Evolutionary conservation across 2,888 invertebrate genomes (phyloP).

Genomic region (Eupithecia abbreviata): DNA sequence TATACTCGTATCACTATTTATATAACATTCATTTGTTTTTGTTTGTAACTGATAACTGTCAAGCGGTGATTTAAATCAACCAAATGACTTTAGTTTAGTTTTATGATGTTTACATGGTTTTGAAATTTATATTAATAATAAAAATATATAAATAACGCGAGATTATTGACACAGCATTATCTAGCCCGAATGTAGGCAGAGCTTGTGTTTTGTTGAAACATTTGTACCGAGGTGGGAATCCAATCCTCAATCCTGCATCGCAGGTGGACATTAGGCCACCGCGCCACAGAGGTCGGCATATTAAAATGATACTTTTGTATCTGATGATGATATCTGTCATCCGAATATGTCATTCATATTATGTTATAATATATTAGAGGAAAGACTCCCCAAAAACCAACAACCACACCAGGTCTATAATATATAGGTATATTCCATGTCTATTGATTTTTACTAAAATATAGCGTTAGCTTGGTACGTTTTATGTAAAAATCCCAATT

Average conservation of each 20-base stretch:
- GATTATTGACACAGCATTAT: too few species aligned
- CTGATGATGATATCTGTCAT: not conserved
- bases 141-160: too few species aligned
- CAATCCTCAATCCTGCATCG: too few species aligned
- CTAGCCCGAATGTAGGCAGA: too few species aligned
- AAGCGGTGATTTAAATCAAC: constrained; percentile 5
- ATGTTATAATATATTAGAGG: not conserved
- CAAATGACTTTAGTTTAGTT: not conserved
- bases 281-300: too few species aligned
- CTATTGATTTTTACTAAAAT: too few species aligned
- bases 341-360: not conserved
- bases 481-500: too few species aligned
- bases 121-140: not conserved
- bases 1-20: not conserved
- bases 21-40: constrained; percentile 9
- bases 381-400: not conserved
- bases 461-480: too few species aligned
- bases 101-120: not conserved
- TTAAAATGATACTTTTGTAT: not conserved
- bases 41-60: constrained; percentile 11
- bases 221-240: too few species aligned
- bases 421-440: too few species aligned
- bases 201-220: too few species aligned
- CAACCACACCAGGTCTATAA: not conserved
- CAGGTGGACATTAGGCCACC: too few species aligned